Evolutionary conservation across 1,140 invertebrate genomes (phyloP), one percentile per base, ranked within the genome.

Genomic region (Magallana angulata): DNA sequence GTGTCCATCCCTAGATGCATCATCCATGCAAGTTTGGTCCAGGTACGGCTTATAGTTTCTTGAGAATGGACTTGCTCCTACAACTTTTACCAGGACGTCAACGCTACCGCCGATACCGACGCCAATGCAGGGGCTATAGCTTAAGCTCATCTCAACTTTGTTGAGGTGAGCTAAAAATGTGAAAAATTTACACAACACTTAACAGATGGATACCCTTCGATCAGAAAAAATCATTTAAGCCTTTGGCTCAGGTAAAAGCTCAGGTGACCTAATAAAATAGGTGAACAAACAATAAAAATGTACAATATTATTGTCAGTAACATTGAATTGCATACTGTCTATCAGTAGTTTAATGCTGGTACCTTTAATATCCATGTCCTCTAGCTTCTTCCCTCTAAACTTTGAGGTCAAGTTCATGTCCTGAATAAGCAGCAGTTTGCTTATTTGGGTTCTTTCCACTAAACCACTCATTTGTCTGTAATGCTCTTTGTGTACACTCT

Each of bases 311-410:
- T 62, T 62, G 60, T 62, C 60, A 62, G 60, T 62, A 62, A 62
- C 60, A 62, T 62, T 62, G 60, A 62, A 62, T 62, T 62, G 60
- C 60, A 62, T 62, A 62, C 60, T 62, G 60, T 62, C 60, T 62
- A 62, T 62, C 60, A 62, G 60, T 11, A 62, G 6, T 62, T 62
- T 62, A 62, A 62, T 62, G 60, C 60, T 62, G 60, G 60, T 62
- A 62, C 86, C 86, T 87, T 83, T 87, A 56, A 87, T 87, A 83
- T 87, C 86, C 82, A 87, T 71, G n/a, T 87, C 86, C 48, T 87
- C 82, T 36, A 87, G 62, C 24, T 76, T 84, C 57, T 84, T 84
- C 12, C 86, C 86, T 58, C 83, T 87, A 60, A 87, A 87, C 60
- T 76, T 87, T 24, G 81, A 71, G 24, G 86, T 87, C 16, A 87